Evolutionary conservation across 35 echinoderm and acorn worm genomes (phyloP).

Genomic region (Anneissia japonica): DNA sequence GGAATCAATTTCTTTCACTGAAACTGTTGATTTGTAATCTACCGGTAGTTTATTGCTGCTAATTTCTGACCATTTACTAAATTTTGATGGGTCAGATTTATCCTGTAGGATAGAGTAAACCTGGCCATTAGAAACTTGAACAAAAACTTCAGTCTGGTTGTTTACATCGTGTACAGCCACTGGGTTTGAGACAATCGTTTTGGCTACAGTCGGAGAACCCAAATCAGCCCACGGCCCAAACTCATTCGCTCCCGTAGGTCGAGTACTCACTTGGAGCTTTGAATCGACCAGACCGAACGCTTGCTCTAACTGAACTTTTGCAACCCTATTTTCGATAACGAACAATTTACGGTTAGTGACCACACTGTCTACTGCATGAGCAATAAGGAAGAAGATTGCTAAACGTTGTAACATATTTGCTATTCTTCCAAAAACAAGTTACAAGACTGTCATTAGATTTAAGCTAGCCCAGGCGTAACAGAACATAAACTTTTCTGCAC

Average conservation of each 20-base stretch:
- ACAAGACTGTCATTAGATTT: no score
- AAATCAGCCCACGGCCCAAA: not conserved
- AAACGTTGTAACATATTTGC: not conserved
- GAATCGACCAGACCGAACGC: not conserved
- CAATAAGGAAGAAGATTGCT: not conserved
- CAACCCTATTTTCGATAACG: not conserved
- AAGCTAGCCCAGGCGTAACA: no score
- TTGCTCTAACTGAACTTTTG: not conserved
- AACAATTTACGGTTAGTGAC: not conserved
- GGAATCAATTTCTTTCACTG: slow-evolving; percentile 14
- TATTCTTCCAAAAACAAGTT: no score
- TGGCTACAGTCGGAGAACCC: slow-evolving; percentile 1
- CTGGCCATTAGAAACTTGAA: slow-evolving; percentile 49
- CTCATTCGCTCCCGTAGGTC: not conserved
- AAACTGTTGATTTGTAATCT: not conserved
- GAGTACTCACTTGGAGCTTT: not conserved
- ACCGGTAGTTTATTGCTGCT: not conserved
- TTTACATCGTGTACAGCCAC: slow-evolving; percentile 15
- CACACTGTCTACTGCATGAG: not conserved
- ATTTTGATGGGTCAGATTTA: not conserved
- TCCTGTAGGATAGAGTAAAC: slow-evolving; percentile 41
- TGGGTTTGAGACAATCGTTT: slow-evolving; percentile 39
- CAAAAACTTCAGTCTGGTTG: slow-evolving; percentile 48
- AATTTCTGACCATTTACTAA: slow-evolving; percentile 37
- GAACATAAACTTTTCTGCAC: no score